Evolutionary conservation across 2,888 invertebrate genomes (phyloP), one percentile per base, ranked within the genome.

Genomic region (Lomographa bimaculata): DNA sequence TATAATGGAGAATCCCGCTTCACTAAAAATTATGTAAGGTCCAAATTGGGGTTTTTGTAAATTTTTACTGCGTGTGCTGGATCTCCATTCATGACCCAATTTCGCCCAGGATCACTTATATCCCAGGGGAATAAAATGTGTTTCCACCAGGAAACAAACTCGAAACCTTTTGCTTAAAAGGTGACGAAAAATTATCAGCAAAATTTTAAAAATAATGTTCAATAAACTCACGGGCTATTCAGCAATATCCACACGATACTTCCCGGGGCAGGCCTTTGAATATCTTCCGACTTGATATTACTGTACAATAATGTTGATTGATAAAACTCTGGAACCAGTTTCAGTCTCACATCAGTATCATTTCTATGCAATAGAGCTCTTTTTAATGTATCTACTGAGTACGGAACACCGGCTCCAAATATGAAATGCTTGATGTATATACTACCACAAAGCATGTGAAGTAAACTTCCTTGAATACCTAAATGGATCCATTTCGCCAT

Each of bases 401-500:
- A 95, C 3, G 93, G 92, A 16, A 91, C 90, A 9, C 85, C 90
- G 43, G 91, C 92, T 33, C 94, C 94, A 68, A 98, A 92, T 34
- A 93, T 92, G 41, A 96, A 90, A 33, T 92, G 91, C 34, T 90
- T 79, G 0, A 98, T 80, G 70, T 92, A 93, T 61, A 98, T 91
- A 5, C 95, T 93, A 40, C 87, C 64, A 2, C 84, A 73, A 11
- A 97, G 71, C 44, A 92, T 74, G 46, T 92, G 92, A 27, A 98
- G 69, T 2, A 98, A 79, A 2, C 95, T 92, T 2, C 98, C 98
- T 86, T 96, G 97, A 11, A 96, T 70, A 0, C 98, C 98, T 16
- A 97, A 68, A 44, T 95, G 86, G 65, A 94, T 93, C 98, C 98
- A 98, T 60, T 94, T 93, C 1, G 97, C 93, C 6, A 98, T 84